phyloP scores from a whole-genome alignment of 2,888 invertebrate genomes.

The Eudemis profundana region DNA sequence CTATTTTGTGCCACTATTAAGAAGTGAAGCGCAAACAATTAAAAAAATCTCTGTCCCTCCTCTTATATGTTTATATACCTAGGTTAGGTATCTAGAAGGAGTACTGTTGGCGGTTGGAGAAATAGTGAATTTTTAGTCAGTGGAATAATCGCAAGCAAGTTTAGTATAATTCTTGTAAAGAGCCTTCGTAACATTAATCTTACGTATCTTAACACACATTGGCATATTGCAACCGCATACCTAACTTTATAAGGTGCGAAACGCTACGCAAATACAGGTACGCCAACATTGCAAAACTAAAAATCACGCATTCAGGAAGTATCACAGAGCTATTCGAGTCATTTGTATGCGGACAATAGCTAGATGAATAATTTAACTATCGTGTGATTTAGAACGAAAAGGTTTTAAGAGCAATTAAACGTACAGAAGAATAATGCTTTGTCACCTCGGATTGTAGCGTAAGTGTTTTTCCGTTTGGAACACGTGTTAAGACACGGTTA shows the following conservation, averaged over 20 bases:
- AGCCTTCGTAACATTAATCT: no score
- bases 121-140: no score
- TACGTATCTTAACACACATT: background rate
- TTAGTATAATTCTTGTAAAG: no score
- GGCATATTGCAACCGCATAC: conserved; percentile 21
- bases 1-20: no score
- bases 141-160: no score
- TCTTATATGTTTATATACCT: no score
- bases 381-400: conserved; percentile 1
- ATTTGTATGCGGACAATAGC: conserved; percentile 39
- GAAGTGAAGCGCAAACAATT: no score
- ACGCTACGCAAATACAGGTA: conserved; percentile 17
- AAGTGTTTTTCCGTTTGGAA: conserved; percentile 25
- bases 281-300: conserved; percentile 36
- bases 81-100: no score
- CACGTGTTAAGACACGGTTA: conserved; percentile 29
- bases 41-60: no score
- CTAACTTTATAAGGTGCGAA: conserved; percentile 36
- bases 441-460: background rate
- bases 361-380: conserved; percentile 33
- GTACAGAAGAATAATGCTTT: background rate
- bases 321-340: conserved; percentile 8
- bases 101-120: no score
- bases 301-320: conserved; percentile 41
- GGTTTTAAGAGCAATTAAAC: conserved; percentile 1